phyloP scores from a whole-genome alignment of 2,113 vertebrate species.

The Gobiocypris rarus region DNA sequence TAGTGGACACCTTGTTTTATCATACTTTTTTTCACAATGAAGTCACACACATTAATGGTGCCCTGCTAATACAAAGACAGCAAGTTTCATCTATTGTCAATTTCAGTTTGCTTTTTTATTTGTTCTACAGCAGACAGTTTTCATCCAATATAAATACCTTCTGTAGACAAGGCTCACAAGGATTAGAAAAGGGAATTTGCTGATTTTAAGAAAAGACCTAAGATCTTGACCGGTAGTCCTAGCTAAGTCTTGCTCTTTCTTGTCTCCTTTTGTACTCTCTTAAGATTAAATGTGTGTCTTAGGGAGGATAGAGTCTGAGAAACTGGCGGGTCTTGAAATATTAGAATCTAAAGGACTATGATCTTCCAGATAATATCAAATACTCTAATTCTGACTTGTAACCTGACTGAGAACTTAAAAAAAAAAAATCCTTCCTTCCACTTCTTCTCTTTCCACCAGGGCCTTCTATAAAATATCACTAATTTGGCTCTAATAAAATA shows the following conservation, averaged over 20 bases:
- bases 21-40: background rate
- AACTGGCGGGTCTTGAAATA: background rate
- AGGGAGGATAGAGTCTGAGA: conserved; percentile 4
- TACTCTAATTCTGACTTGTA: background rate
- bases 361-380: conserved; percentile 1
- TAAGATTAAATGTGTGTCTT: background rate
- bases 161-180: conserved; percentile 21
- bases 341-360: background rate
- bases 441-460: background rate
- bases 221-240: conserved; percentile 6
- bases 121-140: conserved; percentile 11
- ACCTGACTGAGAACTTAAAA: background rate
- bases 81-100: background rate
- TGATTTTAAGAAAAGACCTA: background rate
- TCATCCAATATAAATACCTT: background rate
- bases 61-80: background rate
- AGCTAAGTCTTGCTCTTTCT: background rate
- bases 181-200: background rate
- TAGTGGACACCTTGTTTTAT: background rate
- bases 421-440: too few relatives aligned
- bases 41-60: background rate
- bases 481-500: too few relatives aligned
- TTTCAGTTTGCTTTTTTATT: background rate
- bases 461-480: background rate
- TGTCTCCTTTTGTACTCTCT: background rate